Conservation (phyloP, 2,797 vertebrate genomes). For the Gymnoscopelus braueri region DNA sequence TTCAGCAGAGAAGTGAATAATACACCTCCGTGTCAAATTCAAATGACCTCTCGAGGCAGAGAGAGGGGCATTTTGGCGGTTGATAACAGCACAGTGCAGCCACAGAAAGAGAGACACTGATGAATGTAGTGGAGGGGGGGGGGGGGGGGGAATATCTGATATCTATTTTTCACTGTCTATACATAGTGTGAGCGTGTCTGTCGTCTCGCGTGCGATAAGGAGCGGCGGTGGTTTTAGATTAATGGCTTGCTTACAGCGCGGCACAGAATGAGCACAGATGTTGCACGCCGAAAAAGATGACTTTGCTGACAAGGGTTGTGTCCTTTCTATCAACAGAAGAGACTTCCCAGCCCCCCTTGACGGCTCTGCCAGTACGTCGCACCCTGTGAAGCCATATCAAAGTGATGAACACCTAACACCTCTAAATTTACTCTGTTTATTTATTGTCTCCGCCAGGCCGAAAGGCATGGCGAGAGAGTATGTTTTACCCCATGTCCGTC, state of each 20-base stretch:
- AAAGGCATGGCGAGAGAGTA: too few relatives aligned
- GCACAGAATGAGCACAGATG: conserved; percentile 62
- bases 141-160: conserved; percentile 9
- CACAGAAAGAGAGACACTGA: conserved; percentile 46
- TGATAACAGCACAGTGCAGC: conserved; percentile 44
- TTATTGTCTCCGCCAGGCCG: too few relatives aligned
- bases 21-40: conserved; percentile 38
- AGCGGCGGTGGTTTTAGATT: conserved; percentile 64
- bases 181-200: conserved; percentile 56
- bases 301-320: conserved; percentile 80
- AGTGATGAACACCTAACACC: conserved; percentile 71
- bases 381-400: conserved; percentile 51
- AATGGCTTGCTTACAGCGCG: conserved; percentile 70
- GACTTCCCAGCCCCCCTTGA: conserved; percentile 43
- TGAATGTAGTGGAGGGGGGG: conserved; percentile 26
- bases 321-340: conserved; percentile 70
- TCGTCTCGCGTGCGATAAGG: conserved; percentile 66
- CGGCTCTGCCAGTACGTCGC: conserved; percentile 41
- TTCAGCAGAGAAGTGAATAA: conserved; percentile 26
- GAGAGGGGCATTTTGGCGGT: conserved; percentile 1
- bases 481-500: too few relatives aligned
- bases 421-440: conserved; percentile 62
- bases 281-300: conserved; percentile 71
- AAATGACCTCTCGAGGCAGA: conserved; percentile 52
- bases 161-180: conserved; percentile 69